A percentile compares a stretch with the other conserved stretches of the same genome.
Conservation (phyloP, 2,113 vertebrate species). For the Lates calcarifer region DNA sequence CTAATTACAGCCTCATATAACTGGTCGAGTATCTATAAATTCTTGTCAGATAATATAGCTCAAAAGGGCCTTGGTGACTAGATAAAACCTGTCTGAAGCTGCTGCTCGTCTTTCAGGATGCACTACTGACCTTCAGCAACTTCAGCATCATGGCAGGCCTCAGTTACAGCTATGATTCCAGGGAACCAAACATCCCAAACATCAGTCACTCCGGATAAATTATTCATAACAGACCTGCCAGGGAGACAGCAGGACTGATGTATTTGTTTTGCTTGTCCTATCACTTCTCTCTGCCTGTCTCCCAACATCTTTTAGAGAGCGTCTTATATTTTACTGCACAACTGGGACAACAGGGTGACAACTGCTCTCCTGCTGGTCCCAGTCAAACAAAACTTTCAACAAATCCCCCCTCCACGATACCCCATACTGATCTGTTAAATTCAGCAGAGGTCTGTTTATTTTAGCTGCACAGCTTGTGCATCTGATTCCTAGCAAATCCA, state of each 20-base stretch:
- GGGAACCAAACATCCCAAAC: constrained; percentile 65
- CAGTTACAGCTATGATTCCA: constrained; percentile 64
- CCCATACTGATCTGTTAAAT: constrained; percentile 35
- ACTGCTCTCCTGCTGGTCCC: constrained; percentile 56
- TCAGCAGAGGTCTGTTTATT: constrained; percentile 35
- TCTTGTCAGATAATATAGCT: constrained; percentile 10
- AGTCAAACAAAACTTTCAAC: constrained; percentile 61
- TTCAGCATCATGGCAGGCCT: constrained; percentile 44
- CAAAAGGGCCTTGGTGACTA: constrained; percentile 7
- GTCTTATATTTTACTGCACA: constrained; percentile 70
- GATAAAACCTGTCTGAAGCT: constrained; percentile 20
- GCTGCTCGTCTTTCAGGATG: constrained; percentile 55
- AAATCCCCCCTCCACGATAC: constrained; percentile 3
- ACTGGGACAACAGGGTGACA: constrained; percentile 59
- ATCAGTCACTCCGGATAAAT: constrained; percentile 76
- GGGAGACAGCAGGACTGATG: constrained; percentile 73
- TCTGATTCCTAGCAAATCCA: constrained; percentile 5
- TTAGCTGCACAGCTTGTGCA: background rate
- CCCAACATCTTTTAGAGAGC: constrained; percentile 44
- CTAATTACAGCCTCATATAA: background rate
- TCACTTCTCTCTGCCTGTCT: constrained; percentile 67
- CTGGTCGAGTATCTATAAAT: background rate
- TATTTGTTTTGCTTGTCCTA: constrained; percentile 74
- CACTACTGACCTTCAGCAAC: constrained; percentile 68
- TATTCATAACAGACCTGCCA: constrained; percentile 76